These are phyloP conservation scores for Ophiothrix spiculata DNA, from an alignment of 35 echinoderm and acorn worm genomes.

Conservation along the genomic window DNA sequence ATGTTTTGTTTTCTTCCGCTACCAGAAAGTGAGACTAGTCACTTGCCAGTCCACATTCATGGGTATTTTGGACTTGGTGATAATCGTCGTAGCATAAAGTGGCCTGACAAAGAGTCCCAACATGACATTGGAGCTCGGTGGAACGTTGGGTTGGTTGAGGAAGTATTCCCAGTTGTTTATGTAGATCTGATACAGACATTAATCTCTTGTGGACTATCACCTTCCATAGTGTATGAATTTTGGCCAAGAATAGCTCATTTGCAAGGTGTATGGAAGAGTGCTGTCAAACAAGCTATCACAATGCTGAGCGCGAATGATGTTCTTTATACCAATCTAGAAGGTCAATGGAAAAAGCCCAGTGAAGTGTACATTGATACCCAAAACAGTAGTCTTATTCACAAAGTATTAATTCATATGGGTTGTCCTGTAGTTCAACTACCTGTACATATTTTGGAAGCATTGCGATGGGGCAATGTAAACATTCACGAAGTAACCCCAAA, in stretches of 20 bases:
- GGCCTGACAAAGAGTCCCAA: constrained; percentile 67
- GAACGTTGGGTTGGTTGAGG: constrained; percentile 57
- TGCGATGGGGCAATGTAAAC: neutral
- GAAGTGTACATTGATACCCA: constrained; percentile 28
- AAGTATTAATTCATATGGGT: no score
- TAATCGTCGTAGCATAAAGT: constrained; percentile 66
- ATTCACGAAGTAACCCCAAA: neutral
- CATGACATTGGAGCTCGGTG: constrained; percentile 54
- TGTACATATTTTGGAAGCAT: neutral
- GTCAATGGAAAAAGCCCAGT: constrained; percentile 41
- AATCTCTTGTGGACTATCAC: neutral
- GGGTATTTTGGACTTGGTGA: constrained; percentile 81
- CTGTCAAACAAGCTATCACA: constrained; percentile 32
- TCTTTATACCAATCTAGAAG: constrained; percentile 41
- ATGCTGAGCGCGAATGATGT: constrained; percentile 36
- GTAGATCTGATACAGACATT: constrained; percentile 22
- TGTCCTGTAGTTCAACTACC: no score
- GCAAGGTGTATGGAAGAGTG: constrained; percentile 34
- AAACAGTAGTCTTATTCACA: constrained; percentile 16
- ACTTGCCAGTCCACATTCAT: constrained; percentile 83
- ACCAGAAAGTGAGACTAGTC: constrained; percentile 63
- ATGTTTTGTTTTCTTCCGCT: constrained; percentile 88
- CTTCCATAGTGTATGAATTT: constrained; percentile 49
- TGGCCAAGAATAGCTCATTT: constrained; percentile 46
- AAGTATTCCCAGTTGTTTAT: constrained; percentile 66